Evolutionary conservation across 2,888 invertebrate genomes (phyloP), one percentile per base, ranked within the genome.

Genomic region (Drosophila atripex): DNA sequence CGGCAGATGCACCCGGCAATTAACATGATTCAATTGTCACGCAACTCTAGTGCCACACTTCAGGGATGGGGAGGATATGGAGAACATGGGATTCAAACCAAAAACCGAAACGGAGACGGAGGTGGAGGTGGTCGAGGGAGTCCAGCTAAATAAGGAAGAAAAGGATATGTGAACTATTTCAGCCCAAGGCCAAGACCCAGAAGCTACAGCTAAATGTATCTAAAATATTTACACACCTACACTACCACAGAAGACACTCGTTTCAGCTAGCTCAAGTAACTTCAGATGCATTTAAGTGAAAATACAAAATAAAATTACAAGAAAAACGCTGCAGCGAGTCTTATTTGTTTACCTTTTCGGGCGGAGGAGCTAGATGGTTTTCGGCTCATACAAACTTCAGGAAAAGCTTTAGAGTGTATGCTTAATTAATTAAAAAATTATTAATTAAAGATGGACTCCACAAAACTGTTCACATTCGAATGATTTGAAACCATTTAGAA

Each of bases 1-100:
- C 73, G 73, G 80, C 66, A 86, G 76, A 86, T 70, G 87, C 59
- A 86, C 73, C 66, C 75, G 82, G 78, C 82, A 83, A 87, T 83
- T 83, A 85, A 85, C 84, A 85, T 85, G 84, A 85, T 85, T 85
- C 80, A 88, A 86, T 85, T 86, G 88, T 66, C 84, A 73, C 65
- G 80, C 80, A 83, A 83, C 77, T 83, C 78, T 84, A 83, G 84
- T 84, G 84, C 84, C 88, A 84, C 84, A 86, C 72, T 80, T 76
- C 80, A 83, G 84, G 88, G 77, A 76, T 59, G 63, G 53, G 46
- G 60, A 18, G 39, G 38, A n/a, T 11, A 38, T 38, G 53, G 51
- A 55, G 60, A 59, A 60, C 2, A 30, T 16, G 50, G 53, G 54
- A 47, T 41, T 59, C 55, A 43, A 54, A 21, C 46, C 55, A 7